Evolutionary conservation across 2,113 vertebrate genomes (phyloP), one percentile per base, ranked within the genome.

Genomic region (Ornithorhynchus anatinus): DNA sequence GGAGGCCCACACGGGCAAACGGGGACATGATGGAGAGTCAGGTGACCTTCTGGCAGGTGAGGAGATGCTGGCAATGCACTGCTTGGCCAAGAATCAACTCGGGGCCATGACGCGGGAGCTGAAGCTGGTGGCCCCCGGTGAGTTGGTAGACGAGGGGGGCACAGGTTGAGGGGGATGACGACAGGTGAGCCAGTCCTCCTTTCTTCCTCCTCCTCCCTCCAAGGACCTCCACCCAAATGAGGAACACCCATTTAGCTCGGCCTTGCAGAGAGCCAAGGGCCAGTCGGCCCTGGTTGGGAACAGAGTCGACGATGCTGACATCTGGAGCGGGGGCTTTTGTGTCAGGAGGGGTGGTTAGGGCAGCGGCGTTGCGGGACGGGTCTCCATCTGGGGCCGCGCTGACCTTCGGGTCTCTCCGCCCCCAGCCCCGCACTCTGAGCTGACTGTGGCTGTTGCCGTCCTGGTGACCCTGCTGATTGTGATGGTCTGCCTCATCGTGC

Each of bases 401-500:
- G n/a, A n/a, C n/a, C n/a, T n/a, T 68, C 3, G 33, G 29, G 8
- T 10, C 15, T n/a, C 77, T 71, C 48, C 54, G 78, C 85, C 83
- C 81, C 53, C 59, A 99, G 98, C 95, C 75, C 92, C 95, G 66
- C 94, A 94, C 69, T 97, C 97, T 17, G 96, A 98, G 78, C 91
- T 99, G 80, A 98, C 96, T 0, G 97, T 99, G 90, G 96, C 96
- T 4, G 97, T 97, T 17, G 96, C 96, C 1, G 96, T 99, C 71
- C 89, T 99, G 83, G 97, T 99, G 79, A 86, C 99, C 11, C 79
- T 99, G 79, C 97, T 99, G 92, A 96, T 99, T 85, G 96, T 98
- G 89, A 98, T 99, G 84, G 96, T 99, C 91, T 98, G 96, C 39
- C 91, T 99, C 88, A 99, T 99, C 90, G 96, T 99, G 83, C 95